Evolutionary conservation across 2,113 vertebrate species (phyloP), one percentile per base, ranked within the genome.

Genomic region (Plestiodon gilberti): DNA sequence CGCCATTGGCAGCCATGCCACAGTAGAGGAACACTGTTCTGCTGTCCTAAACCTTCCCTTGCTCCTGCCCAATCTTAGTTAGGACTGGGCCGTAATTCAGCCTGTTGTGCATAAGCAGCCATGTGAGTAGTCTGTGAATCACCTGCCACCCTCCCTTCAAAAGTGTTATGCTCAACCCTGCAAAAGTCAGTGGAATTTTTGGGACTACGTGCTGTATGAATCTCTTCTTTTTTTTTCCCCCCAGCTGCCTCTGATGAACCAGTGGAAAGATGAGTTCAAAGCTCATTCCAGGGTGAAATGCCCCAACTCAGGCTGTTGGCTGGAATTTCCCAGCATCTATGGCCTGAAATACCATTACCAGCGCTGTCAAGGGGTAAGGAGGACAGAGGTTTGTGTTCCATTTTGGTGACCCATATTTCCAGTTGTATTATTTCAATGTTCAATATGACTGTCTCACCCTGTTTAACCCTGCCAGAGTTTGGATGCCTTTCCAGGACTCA

Each of bases 301-400:
- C 95, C 99, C 98, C 28, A 97, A 98, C 93, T 97, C 98, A 1
- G 98, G 98, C 93, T 99, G 98, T 96, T 99, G 98, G 98, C 96
- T 99, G 96, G 98, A 99, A 95, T 99, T 99, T 92, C 98, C 99
- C 92, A 99, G 98, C 96, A 98, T 99, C 95, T 99, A 98, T 77
- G 98, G 98, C 86, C 97, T 99, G 95, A 99, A 99, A 95, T 99
- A 99, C 96, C 99, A 99, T 95, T 99, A 99, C 95, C 98, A 99
- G 94, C 98, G 98, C 92, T 99, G 98, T 96, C 98, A 97, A 92
- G 98, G 98, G 97, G 98, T 98, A 97, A 98, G 98, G 87, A 89
- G 23, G 62, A 40, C 4, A 0, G 35, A 65, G 77, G 81, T 40
- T n/a, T 87, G 22, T 7, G 28, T 79, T 62, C 76, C 52, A 4